These are phyloP conservation scores for Gymnorhina tibicen DNA, from an alignment of 2,113 vertebrate species.

Conservation along the genomic window DNA sequence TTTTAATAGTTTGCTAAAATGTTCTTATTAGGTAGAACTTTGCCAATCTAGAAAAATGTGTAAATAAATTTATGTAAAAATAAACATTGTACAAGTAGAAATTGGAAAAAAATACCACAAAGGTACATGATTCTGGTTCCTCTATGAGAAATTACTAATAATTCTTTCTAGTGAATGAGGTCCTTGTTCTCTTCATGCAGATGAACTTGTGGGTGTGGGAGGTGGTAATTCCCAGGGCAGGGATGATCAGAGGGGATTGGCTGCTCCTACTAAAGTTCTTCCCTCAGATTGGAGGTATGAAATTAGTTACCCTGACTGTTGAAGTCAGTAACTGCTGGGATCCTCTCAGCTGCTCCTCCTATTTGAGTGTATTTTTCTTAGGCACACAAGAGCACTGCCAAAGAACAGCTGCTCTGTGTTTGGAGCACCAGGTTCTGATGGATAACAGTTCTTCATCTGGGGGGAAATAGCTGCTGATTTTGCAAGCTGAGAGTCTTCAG, in stretches of 20 bases:
- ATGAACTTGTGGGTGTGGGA: background rate
- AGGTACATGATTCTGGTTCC: background rate
- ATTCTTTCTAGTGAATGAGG: background rate
- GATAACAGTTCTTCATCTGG: background rate
- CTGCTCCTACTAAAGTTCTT: background rate
- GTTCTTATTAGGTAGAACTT: background rate
- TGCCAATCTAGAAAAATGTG: background rate
- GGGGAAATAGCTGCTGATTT: background rate
- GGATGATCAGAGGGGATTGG: background rate
- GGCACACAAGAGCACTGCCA: background rate
- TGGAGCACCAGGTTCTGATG: background rate
- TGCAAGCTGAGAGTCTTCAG: background rate
- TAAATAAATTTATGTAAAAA: background rate
- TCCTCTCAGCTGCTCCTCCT: background rate
- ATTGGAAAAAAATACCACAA: background rate
- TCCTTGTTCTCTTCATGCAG: background rate
- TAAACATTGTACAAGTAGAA: background rate
- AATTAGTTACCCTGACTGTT: background rate
- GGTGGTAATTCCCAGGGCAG: background rate
- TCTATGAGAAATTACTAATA: background rate
- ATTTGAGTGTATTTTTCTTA: background rate
- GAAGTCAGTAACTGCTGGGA: background rate
- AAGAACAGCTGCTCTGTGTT: background rate
- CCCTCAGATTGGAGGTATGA: background rate
- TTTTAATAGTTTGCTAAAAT: background rate